These are phyloP conservation scores for Liodrosophila aerea DNA, from an alignment of 2,888 invertebrate species.

Conservation along the genomic window DNA sequence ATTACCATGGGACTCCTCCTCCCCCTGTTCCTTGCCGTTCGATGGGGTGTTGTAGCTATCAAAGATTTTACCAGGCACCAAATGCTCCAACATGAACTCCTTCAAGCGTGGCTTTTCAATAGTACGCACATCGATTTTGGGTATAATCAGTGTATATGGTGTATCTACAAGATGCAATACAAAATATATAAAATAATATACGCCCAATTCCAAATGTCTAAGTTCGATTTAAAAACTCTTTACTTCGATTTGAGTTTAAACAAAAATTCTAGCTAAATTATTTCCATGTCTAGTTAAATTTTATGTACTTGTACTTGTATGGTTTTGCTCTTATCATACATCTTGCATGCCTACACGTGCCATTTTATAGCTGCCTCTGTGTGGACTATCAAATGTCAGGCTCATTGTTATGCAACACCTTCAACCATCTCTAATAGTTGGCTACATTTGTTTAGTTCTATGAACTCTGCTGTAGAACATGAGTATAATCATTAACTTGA, in stretches of 20 bases:
- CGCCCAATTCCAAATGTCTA: too few relatives aligned
- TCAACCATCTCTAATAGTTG: not conserved
- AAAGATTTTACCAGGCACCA: constrained; percentile 84
- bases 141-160: constrained; percentile 85
- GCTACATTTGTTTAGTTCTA: constrained; percentile 10
- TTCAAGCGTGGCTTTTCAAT: constrained; percentile 84
- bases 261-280: too few relatives aligned
- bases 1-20: constrained; percentile 83
- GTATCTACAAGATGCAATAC: constrained; percentile 83
- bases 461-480: constrained; percentile 11
- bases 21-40: constrained; percentile 81
- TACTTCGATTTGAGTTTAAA: too few relatives aligned
- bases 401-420: constrained; percentile 42
- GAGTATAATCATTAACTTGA: not conserved
- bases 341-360: constrained; percentile 36
- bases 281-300: too few relatives aligned
- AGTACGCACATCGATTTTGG: constrained; percentile 83
- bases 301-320: not conserved
- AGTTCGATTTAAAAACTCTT: too few relatives aligned
- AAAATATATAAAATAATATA: constrained; percentile 1
- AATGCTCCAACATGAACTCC: constrained; percentile 85
- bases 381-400: constrained; percentile 5
- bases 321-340: constrained; percentile 1
- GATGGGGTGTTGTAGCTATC: constrained; percentile 79
- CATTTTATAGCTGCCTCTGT: constrained; percentile 29